Evolutionary conservation across 92 coral and sea anemone genomes (phyloP), one percentile per base, ranked within the genome.

Genomic region (Heteractis magnifica): DNA sequence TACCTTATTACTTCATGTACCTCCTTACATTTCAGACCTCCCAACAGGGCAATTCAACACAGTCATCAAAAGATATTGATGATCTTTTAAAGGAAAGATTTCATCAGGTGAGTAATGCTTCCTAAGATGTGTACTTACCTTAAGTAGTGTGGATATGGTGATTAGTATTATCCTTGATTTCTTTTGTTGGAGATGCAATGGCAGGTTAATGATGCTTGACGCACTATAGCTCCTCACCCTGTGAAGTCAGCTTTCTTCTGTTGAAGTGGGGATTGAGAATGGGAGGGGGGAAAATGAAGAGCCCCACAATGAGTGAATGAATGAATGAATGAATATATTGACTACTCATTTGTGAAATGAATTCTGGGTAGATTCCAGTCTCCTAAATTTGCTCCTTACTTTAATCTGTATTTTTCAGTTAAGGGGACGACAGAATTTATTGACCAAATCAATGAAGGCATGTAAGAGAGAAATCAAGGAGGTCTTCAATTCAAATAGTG

Each of bases 391-490:
- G 1, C 44, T 34, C 44, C 44, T 34, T 34, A 34, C 44, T 34
- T 34, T 64, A 41, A 52, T 88, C 53, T 52, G 75, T 56, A 58
- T 15, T 73, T 77, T 82, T 6, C 84, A 96, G 99, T 90, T 89
- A 78, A 96, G 92, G 80, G 95, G 98, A 41, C 91, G 95, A 16
- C 89, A 94, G 68, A 94, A 96, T 75, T 90, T 96, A 65, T 72
- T 92, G 81, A 88, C 90, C 26, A 94, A 96, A 72, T 94, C 97
- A 62, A 94, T 94, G 91, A 96, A 94, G 81, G 99, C 97, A 56
- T 96, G 98, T 77, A 96, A 96, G 82, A 90, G 95, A 49, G 99
- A 96, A 64, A 92, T 96, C 92, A 96, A 96, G 78, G 87, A 94
- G 9, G 92, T 96, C 6, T 86, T 96, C 80, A 96, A 94, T 87